Evolutionary conservation across 1,140 invertebrate species (phyloP), one percentile per base, ranked within the genome.

Genomic region (Anoplolepis gracilipes): DNA sequence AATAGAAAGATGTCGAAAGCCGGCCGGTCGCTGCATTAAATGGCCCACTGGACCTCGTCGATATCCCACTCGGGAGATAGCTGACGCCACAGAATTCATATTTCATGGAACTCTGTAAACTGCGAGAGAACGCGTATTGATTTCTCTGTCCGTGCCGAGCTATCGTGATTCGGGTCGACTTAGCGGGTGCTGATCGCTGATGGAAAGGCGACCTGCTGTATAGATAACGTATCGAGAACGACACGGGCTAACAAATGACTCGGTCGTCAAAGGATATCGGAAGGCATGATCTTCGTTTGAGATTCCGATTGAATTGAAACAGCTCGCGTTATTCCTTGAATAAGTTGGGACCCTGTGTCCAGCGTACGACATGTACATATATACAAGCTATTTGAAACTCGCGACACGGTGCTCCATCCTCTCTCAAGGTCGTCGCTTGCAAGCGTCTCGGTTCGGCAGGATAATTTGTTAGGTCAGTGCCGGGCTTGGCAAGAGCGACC

Each of bases 121-220:
- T 87, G 59, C 22, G 65, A 87, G 65, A 87, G 77, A 59, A 64
- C 55, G n/a, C 65, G 42, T 85, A 87, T 88, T 77, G 81, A 88
- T 88, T 85, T 78, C 65, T 49, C 65, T 49, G 28, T 55, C 33
- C 49, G 39, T 57, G 30, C 42, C 81, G 42, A 42, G 39, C 69
- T 62, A 22, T 61, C 79, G 62, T 75, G 67, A 36, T 49, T 28
- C 69, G 39, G 46, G 22, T 67, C 61, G 64, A 85, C 55, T 87
- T 77, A 76, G 62, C 33, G 25, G 39, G 36, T 75, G 13, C 81
- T 73, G 79, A 86, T 86, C 67, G 70, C 61, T 64, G 55, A 84
- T 49, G 72, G n/a, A 36, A 61, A 36, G 42, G 33, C 49, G n/a
- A 76, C 62, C 57, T 36, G n/a, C 22, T 19, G 10, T 49, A 42